Evolutionary conservation across 2,888 invertebrate species (phyloP), one percentile per base, ranked within the genome.

Genomic region (Mimas tiliae): DNA sequence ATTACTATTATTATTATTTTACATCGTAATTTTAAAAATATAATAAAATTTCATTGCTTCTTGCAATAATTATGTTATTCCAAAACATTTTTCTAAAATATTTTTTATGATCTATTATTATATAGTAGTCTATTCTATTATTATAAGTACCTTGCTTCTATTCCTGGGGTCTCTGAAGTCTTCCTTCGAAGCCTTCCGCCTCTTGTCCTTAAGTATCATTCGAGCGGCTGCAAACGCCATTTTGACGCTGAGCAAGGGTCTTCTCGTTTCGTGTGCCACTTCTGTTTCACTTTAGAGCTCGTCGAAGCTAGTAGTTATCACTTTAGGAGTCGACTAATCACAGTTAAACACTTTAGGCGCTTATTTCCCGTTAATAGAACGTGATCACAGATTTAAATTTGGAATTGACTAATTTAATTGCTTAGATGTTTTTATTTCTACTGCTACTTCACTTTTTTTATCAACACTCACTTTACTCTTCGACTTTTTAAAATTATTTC

Each of bases 221-320:
- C 97, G 95, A 65, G 97, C 97, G 55, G 97, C 97, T 62, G 97
- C 97, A 86, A 97, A 97, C 87, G 97, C 97, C 97, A 97, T 97
- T 79, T 94, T 95, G 76, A 74, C 68, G 65, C 68, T 70, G 47
- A 72, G 64, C 47, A 74, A 71, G 64, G 67, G 70, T 66, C 72
- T 75, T 68, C 72, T 80, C 64, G 58, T 73, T 67, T 73, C 71
- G 55, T 77, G 66, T 75, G 74, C 79, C 83, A 81, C 79, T 76
- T 77, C 77, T 75, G 68, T 51, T 63, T 9, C 50, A 50, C 42
- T 19, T 19, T 21, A 50, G n/a, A 33, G 14, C 38, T 38, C 50
- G 34, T 21, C 65, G 66, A 72, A 68, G 71, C 74, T 66, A 69
- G 62, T 66, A 66, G 69, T 42, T 7, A 64, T 64, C 70, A 75